These are phyloP conservation scores for Chrysolina haemoptera DNA, from an alignment of 2,888 invertebrate species.

Conservation along the genomic window DNA sequence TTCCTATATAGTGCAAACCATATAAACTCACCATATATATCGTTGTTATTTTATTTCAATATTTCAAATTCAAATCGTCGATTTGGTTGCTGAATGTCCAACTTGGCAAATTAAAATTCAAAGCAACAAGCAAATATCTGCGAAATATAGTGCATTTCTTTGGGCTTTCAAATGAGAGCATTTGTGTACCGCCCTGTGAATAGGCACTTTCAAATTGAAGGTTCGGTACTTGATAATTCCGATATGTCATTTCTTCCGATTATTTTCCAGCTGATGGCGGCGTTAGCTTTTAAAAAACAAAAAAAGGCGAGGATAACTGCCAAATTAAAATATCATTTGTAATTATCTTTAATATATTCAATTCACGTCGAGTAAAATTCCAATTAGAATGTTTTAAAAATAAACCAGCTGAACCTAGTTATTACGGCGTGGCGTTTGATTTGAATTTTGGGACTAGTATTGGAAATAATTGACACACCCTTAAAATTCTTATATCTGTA, in stretches of 20 bases:
- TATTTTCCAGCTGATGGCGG: neutral
- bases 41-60: too few relatives aligned
- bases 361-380: neutral
- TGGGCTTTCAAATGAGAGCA: too few relatives aligned
- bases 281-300: neutral
- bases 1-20: too few relatives aligned
- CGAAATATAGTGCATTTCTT: too few relatives aligned
- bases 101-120: too few relatives aligned
- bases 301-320: constrained; percentile 3
- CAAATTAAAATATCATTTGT: neutral
- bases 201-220: neutral
- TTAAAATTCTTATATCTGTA: too few relatives aligned
- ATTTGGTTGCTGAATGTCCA: too few relatives aligned
- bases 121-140: too few relatives aligned
- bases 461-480: neutral
- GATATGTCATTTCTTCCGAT: neutral
- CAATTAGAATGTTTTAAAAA: neutral
- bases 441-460: neutral
- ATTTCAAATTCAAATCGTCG: too few relatives aligned
- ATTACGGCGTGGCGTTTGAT: neutral
- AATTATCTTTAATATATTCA: constrained; percentile 3
- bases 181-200: too few relatives aligned
- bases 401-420: neutral
- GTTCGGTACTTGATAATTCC: neutral
- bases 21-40: too few relatives aligned